Base-by-base conservation (phyloP, 2,888 invertebrate genomes). In the Philereme vetulata region DNA sequence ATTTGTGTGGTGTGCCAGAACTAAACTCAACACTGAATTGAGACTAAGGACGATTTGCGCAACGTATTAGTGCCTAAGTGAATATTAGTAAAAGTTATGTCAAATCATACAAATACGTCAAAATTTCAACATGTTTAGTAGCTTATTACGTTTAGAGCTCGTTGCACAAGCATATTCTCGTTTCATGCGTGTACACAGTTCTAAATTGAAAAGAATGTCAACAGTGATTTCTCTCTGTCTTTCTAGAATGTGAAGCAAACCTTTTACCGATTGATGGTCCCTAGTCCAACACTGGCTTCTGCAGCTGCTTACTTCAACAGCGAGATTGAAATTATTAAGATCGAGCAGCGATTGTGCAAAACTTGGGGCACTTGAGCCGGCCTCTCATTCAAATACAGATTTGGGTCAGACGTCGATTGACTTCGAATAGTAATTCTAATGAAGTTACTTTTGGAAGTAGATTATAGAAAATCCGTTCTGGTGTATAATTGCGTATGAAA, bases 301-400 rank as follows among this genome's bases (percentile, higher is more conserved):
- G 62, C 62, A 62, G 62, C 79, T 86, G 85, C 86, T 88, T 86
- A 86, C 81, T 85, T 79, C 78, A 81, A 81, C 81, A 76, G 77
- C 71, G 81, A 83, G 81, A 88, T 86, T 84, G 84, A 80, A 86
- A 84, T 90, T 87, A 90, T 88, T 87, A 89, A 88, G 90, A 90
- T 88, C 72, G 82, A 80, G 77, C 75, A 77, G 76, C 77, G 85
- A 91, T 90, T 89, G 86, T 85, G 80, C 79, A 80, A 75, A 90
- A 86, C 81, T 90, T 86, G 72, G 77, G 77, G 76, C 77, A 82
- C 74, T 81, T 77, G 80, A 82, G 80, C 74, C 73, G 72, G 75
- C 73, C 77, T 75, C 79, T 83, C 75, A 88, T 89, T 90, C 87
- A 83, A 82, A 87, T 90, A 86, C 82, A 90, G 84, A 90, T 90